phyloP scores from a whole-genome alignment of 1,140 invertebrate genomes.

The Batillaria attramentaria region DNA sequence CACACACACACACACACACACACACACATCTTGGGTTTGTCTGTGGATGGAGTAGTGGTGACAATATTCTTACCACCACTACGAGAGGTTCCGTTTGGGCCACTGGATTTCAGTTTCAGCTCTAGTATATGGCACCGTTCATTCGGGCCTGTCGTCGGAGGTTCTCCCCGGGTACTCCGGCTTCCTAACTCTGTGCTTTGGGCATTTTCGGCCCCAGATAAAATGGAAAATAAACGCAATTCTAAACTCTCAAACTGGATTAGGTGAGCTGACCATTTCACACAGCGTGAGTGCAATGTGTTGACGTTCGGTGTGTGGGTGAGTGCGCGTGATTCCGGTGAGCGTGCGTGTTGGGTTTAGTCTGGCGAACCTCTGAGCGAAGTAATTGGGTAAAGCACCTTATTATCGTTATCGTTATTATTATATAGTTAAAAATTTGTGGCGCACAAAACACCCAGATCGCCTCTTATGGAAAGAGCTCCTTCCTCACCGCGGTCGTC shows the following conservation, averaged over 20 bases:
- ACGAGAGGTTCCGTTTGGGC: neutral
- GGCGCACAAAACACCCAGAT: neutral
- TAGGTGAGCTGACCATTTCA: no score
- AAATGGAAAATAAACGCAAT: no score
- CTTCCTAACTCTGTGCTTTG: no score
- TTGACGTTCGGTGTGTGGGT: no score
- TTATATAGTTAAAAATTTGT: neutral
- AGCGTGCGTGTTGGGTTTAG: neutral
- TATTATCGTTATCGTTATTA: neutral
- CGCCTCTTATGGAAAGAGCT: neutral
- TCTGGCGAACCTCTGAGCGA: neutral
- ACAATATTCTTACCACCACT: neutral
- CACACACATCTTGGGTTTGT: no score
- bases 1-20: conserved; percentile 1
- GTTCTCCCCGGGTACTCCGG: neutral
- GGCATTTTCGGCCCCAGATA: no score
- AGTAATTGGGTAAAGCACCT: no score
- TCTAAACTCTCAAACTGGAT: no score
- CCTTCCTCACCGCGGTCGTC: neutral
- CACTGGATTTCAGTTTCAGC: neutral
- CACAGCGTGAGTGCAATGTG: no score
- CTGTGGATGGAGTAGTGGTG: no score
- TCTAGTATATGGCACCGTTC: neutral
- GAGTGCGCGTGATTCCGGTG: neutral
- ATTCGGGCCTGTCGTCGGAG: neutral